Evolutionary conservation across 2,888 invertebrate genomes (phyloP).

Genomic region (Pharmacophagus antenor): DNA sequence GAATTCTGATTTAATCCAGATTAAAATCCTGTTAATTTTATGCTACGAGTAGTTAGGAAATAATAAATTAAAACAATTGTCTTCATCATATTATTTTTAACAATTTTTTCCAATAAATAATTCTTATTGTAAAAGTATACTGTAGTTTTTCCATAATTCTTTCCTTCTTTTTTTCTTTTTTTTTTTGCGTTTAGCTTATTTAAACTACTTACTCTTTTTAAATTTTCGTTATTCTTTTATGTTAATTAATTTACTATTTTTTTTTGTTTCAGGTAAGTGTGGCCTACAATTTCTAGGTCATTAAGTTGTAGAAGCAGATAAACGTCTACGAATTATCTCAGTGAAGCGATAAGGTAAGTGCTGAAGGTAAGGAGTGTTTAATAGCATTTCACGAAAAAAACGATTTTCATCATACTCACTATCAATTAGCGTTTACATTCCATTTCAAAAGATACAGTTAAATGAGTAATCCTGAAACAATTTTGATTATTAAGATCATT

Average conservation of each 20-base stretch:
- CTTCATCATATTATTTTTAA: no score
- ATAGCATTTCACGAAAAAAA: background rate
- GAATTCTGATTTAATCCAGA: no score
- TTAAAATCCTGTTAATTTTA: no score
- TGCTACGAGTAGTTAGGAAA: no score
- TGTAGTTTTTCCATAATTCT: no score
- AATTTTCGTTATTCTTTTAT: background rate
- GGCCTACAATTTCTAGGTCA: background rate
- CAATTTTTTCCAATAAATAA: no score
- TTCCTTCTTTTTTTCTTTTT: no score
- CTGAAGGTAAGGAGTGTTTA: background rate
- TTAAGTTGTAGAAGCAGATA: background rate
- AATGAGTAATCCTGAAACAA: background rate
- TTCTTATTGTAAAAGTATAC: no score
- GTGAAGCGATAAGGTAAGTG: background rate
- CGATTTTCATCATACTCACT: background rate
- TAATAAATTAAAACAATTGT: no score
- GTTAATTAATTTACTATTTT: background rate
- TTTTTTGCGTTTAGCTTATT: background rate
- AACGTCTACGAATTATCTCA: background rate
- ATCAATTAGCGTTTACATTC: background rate
- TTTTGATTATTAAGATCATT: no score
- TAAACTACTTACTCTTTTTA: background rate
- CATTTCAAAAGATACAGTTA: background rate
- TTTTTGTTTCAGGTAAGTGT: slow-evolving; percentile 16